Percentiles rank a stretch among this genome's conserved stretches.
Conservation (phyloP, 2,888 invertebrate species). For the Cheilosia urbana region DNA sequence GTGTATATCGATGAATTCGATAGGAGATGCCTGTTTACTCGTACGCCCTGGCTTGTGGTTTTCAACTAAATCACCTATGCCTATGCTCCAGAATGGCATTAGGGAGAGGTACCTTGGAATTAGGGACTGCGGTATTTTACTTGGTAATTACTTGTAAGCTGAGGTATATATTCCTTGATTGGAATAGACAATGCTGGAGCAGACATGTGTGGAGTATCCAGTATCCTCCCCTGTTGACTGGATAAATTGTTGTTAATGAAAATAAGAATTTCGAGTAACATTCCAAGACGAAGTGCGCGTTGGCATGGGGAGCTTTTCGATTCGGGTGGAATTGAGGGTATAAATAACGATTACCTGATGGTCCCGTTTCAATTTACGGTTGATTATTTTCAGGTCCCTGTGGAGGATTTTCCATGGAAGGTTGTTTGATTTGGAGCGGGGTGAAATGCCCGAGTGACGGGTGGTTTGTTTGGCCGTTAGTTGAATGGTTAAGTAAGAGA, state of each 20-base stretch:
- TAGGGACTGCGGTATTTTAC: background rate
- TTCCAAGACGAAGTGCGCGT: too few species aligned
- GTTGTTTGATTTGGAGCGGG: background rate
- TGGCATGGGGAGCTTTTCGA: too few species aligned
- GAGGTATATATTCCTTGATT: background rate
- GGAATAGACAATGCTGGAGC: background rate
- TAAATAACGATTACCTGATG: conserved; percentile 2
- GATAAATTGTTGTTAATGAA: conserved; percentile 18
- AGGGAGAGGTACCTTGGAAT: background rate
- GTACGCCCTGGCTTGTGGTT: background rate
- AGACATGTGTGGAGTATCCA: background rate
- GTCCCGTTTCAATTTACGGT: background rate
- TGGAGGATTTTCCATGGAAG: background rate
- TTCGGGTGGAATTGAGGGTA: background rate
- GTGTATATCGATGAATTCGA: background rate
- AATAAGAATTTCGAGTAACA: conserved; percentile 12
- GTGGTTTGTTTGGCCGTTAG: too few species aligned
- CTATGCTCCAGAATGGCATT: background rate
- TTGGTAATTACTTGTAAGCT: background rate
- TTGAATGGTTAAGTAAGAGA: too few species aligned
- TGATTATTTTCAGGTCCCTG: background rate
- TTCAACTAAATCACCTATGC: background rate
- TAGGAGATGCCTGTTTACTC: background rate
- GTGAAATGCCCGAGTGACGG: too few species aligned
- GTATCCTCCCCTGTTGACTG: background rate